A percentile compares a stretch with the other conserved stretches of the same genome.
Evolutionary conservation across 2,888 invertebrate genomes (phyloP).

Genomic region (Chrysolina oricalcia): DNA sequence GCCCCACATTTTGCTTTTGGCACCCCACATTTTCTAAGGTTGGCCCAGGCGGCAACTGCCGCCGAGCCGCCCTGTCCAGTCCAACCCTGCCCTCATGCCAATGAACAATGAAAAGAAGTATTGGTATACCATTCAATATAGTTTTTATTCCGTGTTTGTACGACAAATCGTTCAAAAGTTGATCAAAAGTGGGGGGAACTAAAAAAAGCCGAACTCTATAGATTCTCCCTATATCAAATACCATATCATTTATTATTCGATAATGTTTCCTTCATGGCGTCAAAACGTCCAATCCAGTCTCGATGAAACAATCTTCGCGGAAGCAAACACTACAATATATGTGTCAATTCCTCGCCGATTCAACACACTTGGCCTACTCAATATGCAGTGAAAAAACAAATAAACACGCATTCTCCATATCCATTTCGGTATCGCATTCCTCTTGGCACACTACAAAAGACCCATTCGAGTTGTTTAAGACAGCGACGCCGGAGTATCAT

Average conservation of each 20-base stretch:
- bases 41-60: no score
- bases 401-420: conserved; percentile 20
- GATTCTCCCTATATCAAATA: neutral
- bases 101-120: no score
- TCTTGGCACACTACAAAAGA: conserved; percentile 21
- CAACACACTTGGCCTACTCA: conserved; percentile 1
- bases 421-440: conserved; percentile 19
- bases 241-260: neutral
- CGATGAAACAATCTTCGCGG: neutral
- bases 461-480: neutral
- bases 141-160: no score
- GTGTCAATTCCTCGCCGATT: conserved; percentile 6
- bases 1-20: no score
- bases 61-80: no score
- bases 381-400: neutral
- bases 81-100: no score
- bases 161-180: no score
- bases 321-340: neutral
- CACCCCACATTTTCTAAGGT: no score
- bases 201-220: no score
- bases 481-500: conserved; percentile 6
- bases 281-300: neutral
- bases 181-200: no score
- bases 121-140: no score
- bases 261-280: neutral